Conservation (phyloP, 2,797 vertebrate genomes). For the Diceros bicornis region DNA sequence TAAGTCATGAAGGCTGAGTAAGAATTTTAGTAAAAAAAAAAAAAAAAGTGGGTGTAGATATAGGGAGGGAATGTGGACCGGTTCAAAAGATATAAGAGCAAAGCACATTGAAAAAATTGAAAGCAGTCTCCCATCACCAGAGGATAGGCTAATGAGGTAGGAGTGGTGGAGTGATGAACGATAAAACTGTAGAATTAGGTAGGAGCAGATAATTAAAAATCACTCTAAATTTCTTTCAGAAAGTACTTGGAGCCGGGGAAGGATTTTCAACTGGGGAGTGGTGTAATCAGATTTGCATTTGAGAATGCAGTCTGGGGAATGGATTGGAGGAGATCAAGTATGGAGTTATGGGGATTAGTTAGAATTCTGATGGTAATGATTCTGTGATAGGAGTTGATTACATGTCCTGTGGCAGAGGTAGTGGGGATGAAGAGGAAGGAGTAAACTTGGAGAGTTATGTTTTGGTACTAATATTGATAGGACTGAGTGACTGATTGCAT, state of each 20-base stretch:
- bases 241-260: not conserved
- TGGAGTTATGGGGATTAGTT: not conserved
- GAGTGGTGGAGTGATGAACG: not conserved
- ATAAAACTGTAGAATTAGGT: not conserved
- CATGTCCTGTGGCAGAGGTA: not conserved
- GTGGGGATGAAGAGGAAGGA: not conserved
- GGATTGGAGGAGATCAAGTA: not conserved
- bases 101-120: not conserved
- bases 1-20: not conserved
- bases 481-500: not conserved
- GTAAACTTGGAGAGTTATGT: not conserved
- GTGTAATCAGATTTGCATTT: slow-evolving; percentile 1
- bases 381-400: not conserved
- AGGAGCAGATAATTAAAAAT: slow-evolving; percentile 49
- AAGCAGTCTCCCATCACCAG: not conserved
- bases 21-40: not conserved
- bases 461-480: not conserved
- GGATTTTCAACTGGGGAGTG: not conserved
- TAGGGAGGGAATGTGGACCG: not conserved
- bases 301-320: not conserved
- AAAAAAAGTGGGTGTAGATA: not conserved
- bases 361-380: not conserved
- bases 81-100: not conserved
- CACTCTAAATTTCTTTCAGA: slow-evolving; percentile 51
- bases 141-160: not conserved